phyloP scores from a whole-genome alignment of 1,140 invertebrate species.

The Subanguina moxae region DNA sequence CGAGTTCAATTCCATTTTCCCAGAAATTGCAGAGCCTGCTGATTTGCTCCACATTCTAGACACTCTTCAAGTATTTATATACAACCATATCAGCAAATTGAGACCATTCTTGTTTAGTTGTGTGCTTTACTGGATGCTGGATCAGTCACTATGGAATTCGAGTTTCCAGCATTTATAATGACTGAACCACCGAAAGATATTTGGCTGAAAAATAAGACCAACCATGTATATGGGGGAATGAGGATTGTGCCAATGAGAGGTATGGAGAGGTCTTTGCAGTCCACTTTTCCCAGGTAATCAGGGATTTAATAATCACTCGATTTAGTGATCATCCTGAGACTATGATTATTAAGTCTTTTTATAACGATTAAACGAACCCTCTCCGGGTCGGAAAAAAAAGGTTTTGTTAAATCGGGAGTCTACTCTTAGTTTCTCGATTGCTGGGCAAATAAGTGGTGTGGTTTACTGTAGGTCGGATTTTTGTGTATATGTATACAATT shows the following conservation, averaged over 20 bases:
- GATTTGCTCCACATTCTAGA: constrained; percentile 71
- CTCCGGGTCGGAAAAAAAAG: too few relatives aligned
- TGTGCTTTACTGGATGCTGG: constrained; percentile 74
- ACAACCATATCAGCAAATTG: not conserved
- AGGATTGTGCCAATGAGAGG: constrained; percentile 58
- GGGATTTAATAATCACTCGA: too few relatives aligned
- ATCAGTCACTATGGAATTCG: constrained; percentile 68
- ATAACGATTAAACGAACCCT: too few relatives aligned
- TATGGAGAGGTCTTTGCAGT: constrained; percentile 56
- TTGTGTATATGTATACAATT: too few relatives aligned
- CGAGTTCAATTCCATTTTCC: constrained; percentile 73
- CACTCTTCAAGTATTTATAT: constrained; percentile 66
- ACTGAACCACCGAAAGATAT: constrained; percentile 71
- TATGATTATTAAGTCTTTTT: too few relatives aligned
- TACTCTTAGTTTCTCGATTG: too few relatives aligned
- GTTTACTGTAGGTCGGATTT: too few relatives aligned
- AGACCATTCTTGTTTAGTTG: constrained; percentile 57
- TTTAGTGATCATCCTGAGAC: too few relatives aligned
- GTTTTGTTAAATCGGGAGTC: too few relatives aligned
- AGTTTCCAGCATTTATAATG: constrained; percentile 76
- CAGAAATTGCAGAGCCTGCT: constrained; percentile 69
- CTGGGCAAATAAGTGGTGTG: too few relatives aligned
- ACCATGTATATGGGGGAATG: constrained; percentile 70
- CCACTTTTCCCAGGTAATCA: constrained; percentile 44
- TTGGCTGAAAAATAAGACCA: constrained; percentile 69